These are phyloP conservation scores for Staurois parvus DNA, from an alignment of 2,797 vertebrate genomes.

Conservation along the genomic window DNA sequence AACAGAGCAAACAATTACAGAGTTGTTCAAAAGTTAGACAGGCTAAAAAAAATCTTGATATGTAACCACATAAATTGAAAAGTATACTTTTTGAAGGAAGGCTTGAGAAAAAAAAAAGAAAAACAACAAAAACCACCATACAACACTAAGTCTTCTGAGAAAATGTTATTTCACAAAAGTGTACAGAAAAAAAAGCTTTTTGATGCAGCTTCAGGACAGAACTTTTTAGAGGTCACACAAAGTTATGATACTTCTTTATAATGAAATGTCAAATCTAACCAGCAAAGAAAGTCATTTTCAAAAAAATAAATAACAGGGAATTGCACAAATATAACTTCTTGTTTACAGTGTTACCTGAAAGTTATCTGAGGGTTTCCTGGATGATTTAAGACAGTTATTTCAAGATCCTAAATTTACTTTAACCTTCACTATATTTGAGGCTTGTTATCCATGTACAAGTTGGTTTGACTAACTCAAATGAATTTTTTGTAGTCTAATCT, in stretches of 20 bases:
- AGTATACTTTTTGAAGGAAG: constrained; percentile 14
- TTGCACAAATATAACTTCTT: constrained; percentile 1
- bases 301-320: constrained; percentile 11
- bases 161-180: constrained; percentile 41
- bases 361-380: background rate
- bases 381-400: background rate
- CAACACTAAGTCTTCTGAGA: constrained; percentile 29
- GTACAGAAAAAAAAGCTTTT: background rate
- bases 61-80: background rate
- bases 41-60: background rate
- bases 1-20: no score
- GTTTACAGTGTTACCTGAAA: background rate
- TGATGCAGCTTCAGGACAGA: constrained; percentile 35
- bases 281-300: constrained; percentile 17
- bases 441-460: no score
- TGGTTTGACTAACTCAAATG: no score
- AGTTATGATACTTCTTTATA: constrained; percentile 28
- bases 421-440: no score
- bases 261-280: constrained; percentile 44
- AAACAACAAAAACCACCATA: background rate
- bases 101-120: background rate
- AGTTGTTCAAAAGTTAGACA: background rate
- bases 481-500: no score
- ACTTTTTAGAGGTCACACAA: constrained; percentile 54
- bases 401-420: background rate